Evolutionary conservation across 2,888 invertebrate species (phyloP).

Genomic region (Rhagium mordax): DNA sequence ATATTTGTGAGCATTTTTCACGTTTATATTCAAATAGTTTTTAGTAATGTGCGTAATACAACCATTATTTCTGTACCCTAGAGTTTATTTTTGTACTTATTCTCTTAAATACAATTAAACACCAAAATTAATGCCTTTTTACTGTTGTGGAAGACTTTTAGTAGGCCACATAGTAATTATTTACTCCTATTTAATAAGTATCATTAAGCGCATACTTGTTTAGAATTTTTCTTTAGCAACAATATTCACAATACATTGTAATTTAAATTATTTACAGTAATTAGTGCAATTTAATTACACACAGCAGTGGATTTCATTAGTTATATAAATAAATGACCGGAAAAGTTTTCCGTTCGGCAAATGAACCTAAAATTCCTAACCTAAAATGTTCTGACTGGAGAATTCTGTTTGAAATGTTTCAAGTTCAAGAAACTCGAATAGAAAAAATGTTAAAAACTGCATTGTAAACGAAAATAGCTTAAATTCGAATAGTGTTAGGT

Average conservation of each 20-base stretch:
- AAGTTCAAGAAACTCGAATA: too few species aligned
- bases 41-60: neutral
- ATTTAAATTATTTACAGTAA: neutral
- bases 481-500: neutral
- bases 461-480: too few species aligned
- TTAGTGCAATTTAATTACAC: neutral
- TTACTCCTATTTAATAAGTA: neutral
- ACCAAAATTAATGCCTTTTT: neutral
- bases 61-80: too few species aligned
- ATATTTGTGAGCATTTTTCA: slow-evolving; percentile 5
- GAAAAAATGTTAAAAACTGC: too few species aligned
- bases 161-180: neutral
- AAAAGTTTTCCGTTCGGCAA: neutral
- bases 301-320: neutral
- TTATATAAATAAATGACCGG: neutral
- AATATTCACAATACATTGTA: neutral
- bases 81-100: too few species aligned
- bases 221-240: too few species aligned
- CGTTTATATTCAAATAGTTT: neutral
- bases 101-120: neutral
- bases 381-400: too few species aligned
- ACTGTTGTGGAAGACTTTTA: neutral
- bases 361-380: neutral
- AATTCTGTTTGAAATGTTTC: too few species aligned
- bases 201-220: neutral